Evolutionary conservation across 2,113 vertebrate species (phyloP), one percentile per base, ranked within the genome.

Genomic region (Myodes glareolus): DNA sequence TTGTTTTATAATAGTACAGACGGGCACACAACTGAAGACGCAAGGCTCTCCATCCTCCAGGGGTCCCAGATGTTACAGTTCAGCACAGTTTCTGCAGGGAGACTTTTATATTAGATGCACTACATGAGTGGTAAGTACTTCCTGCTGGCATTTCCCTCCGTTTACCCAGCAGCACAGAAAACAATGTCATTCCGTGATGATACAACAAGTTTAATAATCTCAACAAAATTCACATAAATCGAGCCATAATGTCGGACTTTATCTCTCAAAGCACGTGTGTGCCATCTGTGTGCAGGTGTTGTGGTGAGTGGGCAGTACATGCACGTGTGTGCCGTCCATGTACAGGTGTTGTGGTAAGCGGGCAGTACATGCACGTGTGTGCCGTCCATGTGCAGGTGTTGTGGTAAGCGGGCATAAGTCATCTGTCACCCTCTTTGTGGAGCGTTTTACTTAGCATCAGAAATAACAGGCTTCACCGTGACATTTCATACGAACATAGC

Each of bases 21-120:
- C 50, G 87, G 27, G 39, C 36, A 88, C 39, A 33, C n/a, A 36
- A 93, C 91, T 85, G 33, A 91, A 95, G 94, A 33, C 88, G 31
- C 29, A 90, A 75, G 5, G 25, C 45, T 52, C 81, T 47, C 9
- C 5, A 23, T 21, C 31, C 21, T 67, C 50, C 31, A 76, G 47
- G 77, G 91, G 17, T 68, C 65, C 87, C 4, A 78, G 47, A 92
- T 78, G 4, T 39, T 88, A 88, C 55, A 58, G 17, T 39, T 87
- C 75, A 33, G 47, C 16, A 42, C 33, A 29, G 3, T 31, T 50
- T 65, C 63, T 68, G 42, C 76, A 94, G 16, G 1, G 70, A 73
- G 82, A 94, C 27, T 75, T 92, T 72, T 58, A 70, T 78, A 94
- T 47, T 45, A 88, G 78, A 42, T 86, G 5, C 70, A 52, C 31